Conservation (phyloP, 2,888 invertebrate genomes). For the Metacarcinus magister region DNA sequence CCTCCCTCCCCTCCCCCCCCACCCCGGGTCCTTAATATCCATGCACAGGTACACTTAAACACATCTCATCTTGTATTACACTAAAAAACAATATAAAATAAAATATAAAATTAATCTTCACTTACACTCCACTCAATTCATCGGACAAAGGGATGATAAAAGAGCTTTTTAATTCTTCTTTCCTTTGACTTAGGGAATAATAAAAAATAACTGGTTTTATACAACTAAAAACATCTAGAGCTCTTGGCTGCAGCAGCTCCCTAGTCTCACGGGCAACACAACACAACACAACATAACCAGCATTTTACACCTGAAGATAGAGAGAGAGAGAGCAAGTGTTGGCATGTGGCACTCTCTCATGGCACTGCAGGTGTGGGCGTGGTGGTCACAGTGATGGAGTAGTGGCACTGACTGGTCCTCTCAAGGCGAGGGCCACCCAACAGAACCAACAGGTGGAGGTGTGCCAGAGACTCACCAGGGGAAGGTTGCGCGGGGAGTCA, state of each 20-base stretch:
- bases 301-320: neutral
- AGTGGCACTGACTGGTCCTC: neutral
- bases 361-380: conserved; percentile 10
- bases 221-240: conserved; percentile 18
- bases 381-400: neutral
- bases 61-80: conserved; percentile 9
- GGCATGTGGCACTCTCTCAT: neutral
- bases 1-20: conserved; percentile 3
- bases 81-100: neutral
- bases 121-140: neutral
- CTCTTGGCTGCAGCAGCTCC: neutral
- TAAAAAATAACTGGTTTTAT: neutral
- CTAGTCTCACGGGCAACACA: neutral
- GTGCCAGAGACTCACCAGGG: conserved; percentile 73
- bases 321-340: neutral
- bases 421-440: neutral
- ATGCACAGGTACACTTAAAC: conserved; percentile 36
- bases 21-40: neutral
- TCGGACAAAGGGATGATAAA: neutral
- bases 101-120: conserved; percentile 28
- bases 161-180: neutral
- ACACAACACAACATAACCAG: neutral
- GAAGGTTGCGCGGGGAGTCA: conserved; percentile 74
- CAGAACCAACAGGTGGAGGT: neutral
- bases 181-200: conserved; percentile 28